A percentile compares a stretch with the other conserved stretches of the same genome.
Conservation (phyloP, 1,140 invertebrate species). For the Drosophila lacteicornis region DNA sequence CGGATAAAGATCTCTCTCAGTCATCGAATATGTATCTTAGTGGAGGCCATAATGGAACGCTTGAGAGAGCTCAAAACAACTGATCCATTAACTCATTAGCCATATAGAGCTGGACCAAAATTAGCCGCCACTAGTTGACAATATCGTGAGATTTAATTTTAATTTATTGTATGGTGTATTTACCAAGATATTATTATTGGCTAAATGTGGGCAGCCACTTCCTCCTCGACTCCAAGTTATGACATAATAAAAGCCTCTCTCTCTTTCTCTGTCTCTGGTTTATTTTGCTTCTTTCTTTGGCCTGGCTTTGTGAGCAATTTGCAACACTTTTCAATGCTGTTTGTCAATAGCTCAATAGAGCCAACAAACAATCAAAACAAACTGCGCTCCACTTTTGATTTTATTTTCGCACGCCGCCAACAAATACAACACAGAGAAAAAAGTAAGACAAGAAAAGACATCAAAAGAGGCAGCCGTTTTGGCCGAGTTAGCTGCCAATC, state of each 20-base stretch:
- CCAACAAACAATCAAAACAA: conserved; percentile 63
- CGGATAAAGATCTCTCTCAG: conserved; percentile 23
- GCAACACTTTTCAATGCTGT: conserved; percentile 67
- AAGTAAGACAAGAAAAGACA: conserved; percentile 39
- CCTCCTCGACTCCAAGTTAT: conserved; percentile 39
- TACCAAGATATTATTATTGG: conserved; percentile 38
- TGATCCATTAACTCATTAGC: conserved; percentile 48
- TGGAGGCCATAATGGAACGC: conserved; percentile 21
- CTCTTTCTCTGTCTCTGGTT: conserved; percentile 5
- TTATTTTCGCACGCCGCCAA: conserved; percentile 62
- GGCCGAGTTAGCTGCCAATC: conserved; percentile 51
- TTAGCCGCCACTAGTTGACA: conserved; percentile 45
- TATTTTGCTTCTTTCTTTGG: conserved; percentile 7
- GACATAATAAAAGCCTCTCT: conserved; percentile 45
- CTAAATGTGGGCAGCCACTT: conserved; percentile 62
- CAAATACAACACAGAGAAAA: conserved; percentile 29
- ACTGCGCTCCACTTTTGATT: conserved; percentile 71
- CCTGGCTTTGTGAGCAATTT: conserved; percentile 45
- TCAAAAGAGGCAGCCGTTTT: conserved; percentile 60
- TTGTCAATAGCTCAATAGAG: conserved; percentile 60
- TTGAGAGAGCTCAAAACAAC: conserved; percentile 26
- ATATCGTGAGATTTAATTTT: conserved; percentile 23
- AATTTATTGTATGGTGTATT: conserved; percentile 28
- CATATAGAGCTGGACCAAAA: conserved; percentile 28
- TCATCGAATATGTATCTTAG: background rate